Conservation (phyloP, 2,888 invertebrate genomes). For the Physocephala rufipes region DNA sequence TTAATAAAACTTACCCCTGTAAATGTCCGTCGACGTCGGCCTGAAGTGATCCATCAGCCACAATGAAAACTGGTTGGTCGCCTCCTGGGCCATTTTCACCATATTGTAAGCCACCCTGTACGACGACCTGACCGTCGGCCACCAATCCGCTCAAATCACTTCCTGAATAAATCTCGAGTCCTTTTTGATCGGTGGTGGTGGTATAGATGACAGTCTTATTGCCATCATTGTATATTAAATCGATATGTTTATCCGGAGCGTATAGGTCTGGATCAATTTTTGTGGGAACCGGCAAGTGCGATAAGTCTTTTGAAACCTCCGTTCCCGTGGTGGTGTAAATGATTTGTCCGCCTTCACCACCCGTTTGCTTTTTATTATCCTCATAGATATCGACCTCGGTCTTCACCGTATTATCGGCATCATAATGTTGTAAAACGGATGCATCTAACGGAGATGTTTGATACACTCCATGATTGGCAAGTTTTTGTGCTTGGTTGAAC, state of each 20-base stretch:
- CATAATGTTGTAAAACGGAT: slow-evolving; percentile 64
- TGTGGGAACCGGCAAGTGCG: slow-evolving; percentile 62
- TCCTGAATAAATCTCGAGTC: slow-evolving; percentile 74
- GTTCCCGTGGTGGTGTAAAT: slow-evolving; percentile 63
- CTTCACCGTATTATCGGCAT: slow-evolving; percentile 58
- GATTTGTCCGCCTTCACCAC: slow-evolving; percentile 61
- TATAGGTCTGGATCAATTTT: slow-evolving; percentile 66
- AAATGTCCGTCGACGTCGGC: slow-evolving; percentile 63
- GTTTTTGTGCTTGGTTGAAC: slow-evolving; percentile 64
- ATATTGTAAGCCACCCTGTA: slow-evolving; percentile 65
- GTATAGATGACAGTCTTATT: slow-evolving; percentile 87
- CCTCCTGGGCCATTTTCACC: slow-evolving; percentile 59
- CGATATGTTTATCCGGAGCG: slow-evolving; percentile 71
- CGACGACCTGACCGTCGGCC: slow-evolving; percentile 65
- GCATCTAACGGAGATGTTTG: slow-evolving; percentile 65
- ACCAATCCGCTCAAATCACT: slow-evolving; percentile 64
- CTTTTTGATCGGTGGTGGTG: slow-evolving; percentile 79
- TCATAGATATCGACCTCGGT: slow-evolving; percentile 64
- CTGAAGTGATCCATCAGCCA: slow-evolving; percentile 59
- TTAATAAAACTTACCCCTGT: slow-evolving; percentile 61
- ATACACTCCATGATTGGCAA: slow-evolving; percentile 61
- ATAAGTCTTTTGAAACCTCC: slow-evolving; percentile 65
- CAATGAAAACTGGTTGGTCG: slow-evolving; percentile 65
- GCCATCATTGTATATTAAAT: slow-evolving; percentile 84
- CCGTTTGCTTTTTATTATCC: slow-evolving; percentile 59